Evolutionary conservation across 2,888 invertebrate species (phyloP).

Genomic region (Acanthosepion pharaonis): DNA sequence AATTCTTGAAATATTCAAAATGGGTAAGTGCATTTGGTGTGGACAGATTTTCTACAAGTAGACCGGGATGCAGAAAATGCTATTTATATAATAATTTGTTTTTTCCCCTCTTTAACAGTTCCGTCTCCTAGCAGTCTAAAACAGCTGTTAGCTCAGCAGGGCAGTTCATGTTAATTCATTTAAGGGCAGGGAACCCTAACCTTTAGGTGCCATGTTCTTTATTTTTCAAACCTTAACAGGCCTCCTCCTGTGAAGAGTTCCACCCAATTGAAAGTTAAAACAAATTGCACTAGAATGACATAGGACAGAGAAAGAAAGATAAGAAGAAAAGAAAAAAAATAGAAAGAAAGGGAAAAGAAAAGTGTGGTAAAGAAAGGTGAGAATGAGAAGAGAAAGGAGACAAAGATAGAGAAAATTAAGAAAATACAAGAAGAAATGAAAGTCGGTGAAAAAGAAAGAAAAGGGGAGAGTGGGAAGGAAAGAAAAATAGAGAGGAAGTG

Average conservation of each 20-base stretch:
- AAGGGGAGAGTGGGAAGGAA: neutral
- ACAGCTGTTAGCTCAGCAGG: neutral
- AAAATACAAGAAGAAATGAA: neutral
- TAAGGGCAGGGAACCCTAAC: neutral
- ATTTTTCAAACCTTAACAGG: neutral
- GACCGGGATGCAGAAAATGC: neutral
- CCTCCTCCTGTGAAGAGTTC: neutral
- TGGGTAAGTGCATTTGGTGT: no score
- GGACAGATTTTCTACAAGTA: no score
- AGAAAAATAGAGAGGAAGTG: neutral
- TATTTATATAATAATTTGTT: neutral
- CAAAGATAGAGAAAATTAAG: neutral
- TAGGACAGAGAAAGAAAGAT: neutral
- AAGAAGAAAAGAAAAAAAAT: neutral
- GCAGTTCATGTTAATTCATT: slow-evolving; percentile 17
- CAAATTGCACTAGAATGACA: neutral
- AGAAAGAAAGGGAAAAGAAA: neutral
- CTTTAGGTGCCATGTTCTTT: neutral
- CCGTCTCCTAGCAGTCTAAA: neutral
- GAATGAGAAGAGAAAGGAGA: neutral
- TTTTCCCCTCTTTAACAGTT: neutral
- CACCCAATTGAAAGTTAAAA: slow-evolving; percentile 11
- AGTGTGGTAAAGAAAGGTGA: neutral
- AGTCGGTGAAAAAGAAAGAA: neutral
- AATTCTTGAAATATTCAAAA: no score